Percentiles rank a stretch among this genome's conserved stretches.
Evolutionary conservation across 1,140 invertebrate species (phyloP).

Genomic region (Polypedilum vanderplanki): DNA sequence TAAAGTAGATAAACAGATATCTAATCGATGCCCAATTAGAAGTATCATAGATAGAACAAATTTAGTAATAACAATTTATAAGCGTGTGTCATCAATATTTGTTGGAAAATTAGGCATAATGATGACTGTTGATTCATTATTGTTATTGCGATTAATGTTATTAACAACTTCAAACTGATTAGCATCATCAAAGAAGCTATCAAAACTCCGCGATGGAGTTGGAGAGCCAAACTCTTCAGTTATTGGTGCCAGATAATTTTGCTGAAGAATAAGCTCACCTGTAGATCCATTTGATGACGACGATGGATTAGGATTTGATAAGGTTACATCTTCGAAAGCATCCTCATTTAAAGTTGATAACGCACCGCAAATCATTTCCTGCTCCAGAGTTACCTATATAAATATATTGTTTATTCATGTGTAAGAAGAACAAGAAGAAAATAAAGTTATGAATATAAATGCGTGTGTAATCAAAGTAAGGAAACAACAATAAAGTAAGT

Average conservation of each 20-base stretch:
- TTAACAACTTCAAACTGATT: slow-evolving; percentile 1
- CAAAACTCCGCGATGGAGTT: slow-evolving; percentile 6
- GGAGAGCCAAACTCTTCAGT: slow-evolving; percentile 44
- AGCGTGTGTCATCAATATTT: slow-evolving; percentile 26
- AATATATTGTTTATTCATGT: slow-evolving; percentile 29
- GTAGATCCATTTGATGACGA: slow-evolving; percentile 46
- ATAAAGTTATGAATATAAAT: too few relatives aligned
- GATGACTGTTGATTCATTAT: slow-evolving; percentile 10
- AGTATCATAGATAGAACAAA: background rate
- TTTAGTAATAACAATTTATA: background rate
- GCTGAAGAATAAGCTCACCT: slow-evolving; percentile 45
- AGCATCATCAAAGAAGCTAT: slow-evolving; percentile 21
- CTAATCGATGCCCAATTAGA: background rate
- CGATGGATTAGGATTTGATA: slow-evolving; percentile 46
- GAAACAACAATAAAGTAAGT: too few relatives aligned
- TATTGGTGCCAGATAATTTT: slow-evolving; percentile 44
- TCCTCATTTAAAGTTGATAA: slow-evolving; percentile 87
- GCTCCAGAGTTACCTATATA: slow-evolving; percentile 78
- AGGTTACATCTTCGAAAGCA: slow-evolving; percentile 75
- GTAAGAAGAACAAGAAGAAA: too few relatives aligned
- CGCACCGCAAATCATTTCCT: slow-evolving; percentile 89
- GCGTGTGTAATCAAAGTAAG: too few relatives aligned
- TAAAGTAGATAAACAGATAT: background rate
- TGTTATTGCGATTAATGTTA: background rate
- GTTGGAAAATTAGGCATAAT: background rate